Evolutionary conservation across 2,113 vertebrate species (phyloP), one percentile per base, ranked within the genome.

Genomic region (Anoplopoma fimbria): DNA sequence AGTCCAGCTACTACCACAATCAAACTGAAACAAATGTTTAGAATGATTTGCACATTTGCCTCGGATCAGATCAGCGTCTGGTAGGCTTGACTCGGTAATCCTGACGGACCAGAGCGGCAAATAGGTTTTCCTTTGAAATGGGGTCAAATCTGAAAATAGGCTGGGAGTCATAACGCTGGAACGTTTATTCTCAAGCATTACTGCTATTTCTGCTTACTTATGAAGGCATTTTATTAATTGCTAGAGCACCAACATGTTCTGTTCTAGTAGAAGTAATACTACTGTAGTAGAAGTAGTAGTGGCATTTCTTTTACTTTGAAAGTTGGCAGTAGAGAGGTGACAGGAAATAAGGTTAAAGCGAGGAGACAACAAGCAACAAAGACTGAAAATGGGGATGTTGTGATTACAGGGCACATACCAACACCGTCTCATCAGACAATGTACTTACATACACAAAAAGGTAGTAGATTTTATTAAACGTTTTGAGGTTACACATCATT

Each of bases 61-160:
- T 47, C 8, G 14, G 47, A 67, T 53, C 21, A 51, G 6, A 3
- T 33, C 25, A 38, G 9, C 4, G 8, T 69, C 14, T 53, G 45
- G 25, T 58, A 38, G 76, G 45, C 31, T 45, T 25, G 63, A 23
- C 53, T 1, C 10, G 0, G 29, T 69, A 19, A 51, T 64, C 63
- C 58, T 36, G 71, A 64, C 45, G 23, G 8, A 47, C 70, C 53
- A 33, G 21, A 45, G 15, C 8, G 33, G 31, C 31, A 79, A 79
- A 69, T 45, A 63, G 63, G 29, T 69, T 79, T 72, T 53, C 5
- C 55, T 61, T 34, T 67, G 19, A 71, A 60, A 77, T 31, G 23
- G 62, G 65, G 71, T 79, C 71, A 80, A 33, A 49, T 47, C 53
- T 68, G 62, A 62, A 68, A 74, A 62, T 29, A 74, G 45, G 14